phyloP scores from a whole-genome alignment of 2,113 vertebrate genomes.

The Menidia beryllina region DNA sequence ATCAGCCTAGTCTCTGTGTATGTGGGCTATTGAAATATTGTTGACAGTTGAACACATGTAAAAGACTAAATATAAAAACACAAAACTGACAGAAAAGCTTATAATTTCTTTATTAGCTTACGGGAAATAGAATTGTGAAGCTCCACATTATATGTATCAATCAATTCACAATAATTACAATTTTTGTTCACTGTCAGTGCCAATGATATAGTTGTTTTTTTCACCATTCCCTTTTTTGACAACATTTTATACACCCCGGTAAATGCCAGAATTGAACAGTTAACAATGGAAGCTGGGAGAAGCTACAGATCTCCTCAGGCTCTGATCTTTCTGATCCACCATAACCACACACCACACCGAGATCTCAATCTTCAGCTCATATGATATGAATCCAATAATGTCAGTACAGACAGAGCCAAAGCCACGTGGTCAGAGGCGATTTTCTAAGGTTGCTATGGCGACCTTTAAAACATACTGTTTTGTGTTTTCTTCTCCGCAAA shows the following conservation, averaged over 20 bases:
- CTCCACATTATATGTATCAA: background rate
- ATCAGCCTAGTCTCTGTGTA: too few relatives aligned
- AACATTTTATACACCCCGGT: background rate
- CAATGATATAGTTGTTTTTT: background rate
- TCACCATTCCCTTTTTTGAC: background rate
- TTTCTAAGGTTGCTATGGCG: slow-evolving; percentile 38
- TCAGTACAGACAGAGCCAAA: background rate
- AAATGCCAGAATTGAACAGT: background rate
- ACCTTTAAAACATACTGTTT: slow-evolving; percentile 8
- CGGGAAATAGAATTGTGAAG: background rate
- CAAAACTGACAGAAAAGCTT: background rate
- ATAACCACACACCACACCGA: background rate
- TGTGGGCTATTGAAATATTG: too few relatives aligned
- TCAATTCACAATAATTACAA: background rate
- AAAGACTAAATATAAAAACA: background rate
- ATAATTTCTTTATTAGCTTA: background rate
- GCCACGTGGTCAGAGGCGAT: background rate
- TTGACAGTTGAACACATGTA: too few relatives aligned
- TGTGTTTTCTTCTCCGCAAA: background rate
- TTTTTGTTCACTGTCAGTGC: background rate
- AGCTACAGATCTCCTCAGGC: background rate
- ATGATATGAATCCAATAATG: slow-evolving; percentile 30
- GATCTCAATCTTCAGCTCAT: slow-evolving; percentile 21
- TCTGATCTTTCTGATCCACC: background rate
- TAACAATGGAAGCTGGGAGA: background rate